Percentiles rank a stretch among this genome's conserved stretches.
phyloP scores from a whole-genome alignment of 2,113 vertebrate species.

The Oreochromis spilurus region DNA sequence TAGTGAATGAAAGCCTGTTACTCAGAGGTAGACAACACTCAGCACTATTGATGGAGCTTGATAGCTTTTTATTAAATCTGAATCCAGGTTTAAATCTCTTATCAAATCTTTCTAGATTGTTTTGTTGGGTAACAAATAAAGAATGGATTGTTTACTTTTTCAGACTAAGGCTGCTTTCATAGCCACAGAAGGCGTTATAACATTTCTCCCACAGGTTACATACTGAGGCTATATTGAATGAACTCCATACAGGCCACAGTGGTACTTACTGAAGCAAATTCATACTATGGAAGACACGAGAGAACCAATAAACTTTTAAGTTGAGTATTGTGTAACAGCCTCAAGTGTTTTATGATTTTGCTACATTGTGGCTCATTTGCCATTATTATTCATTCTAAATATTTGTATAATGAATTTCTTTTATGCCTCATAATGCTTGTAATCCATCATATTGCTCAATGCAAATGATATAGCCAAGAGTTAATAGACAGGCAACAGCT shows the following conservation, averaged over 20 bases:
- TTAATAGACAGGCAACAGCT: slow-evolving; percentile 35
- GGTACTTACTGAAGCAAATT: neutral
- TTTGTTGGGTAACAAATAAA: neutral
- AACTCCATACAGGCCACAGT: neutral
- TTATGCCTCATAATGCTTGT: neutral
- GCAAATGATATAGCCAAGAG: neutral
- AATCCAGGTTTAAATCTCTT: neutral
- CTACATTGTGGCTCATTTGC: neutral
- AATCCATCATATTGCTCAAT: slow-evolving; percentile 17
- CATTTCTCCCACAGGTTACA: neutral
- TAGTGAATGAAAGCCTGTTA: neutral
- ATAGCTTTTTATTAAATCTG: neutral
- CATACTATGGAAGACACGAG: fast-evolving
- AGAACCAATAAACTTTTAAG: neutral
- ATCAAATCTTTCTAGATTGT: neutral
- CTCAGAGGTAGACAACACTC: neutral
- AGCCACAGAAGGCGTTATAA: neutral
- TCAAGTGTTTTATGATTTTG: neutral
- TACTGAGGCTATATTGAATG: neutral
- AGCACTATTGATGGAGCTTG: neutral
- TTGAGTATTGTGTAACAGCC: neutral
- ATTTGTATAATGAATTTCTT: neutral
- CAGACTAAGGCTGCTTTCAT: neutral
- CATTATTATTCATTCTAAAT: neutral
- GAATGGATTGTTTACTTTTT: neutral